Evolutionary conservation across 2,797 vertebrate species (phyloP).

Genomic region (Lagocephalus sceleratus): DNA sequence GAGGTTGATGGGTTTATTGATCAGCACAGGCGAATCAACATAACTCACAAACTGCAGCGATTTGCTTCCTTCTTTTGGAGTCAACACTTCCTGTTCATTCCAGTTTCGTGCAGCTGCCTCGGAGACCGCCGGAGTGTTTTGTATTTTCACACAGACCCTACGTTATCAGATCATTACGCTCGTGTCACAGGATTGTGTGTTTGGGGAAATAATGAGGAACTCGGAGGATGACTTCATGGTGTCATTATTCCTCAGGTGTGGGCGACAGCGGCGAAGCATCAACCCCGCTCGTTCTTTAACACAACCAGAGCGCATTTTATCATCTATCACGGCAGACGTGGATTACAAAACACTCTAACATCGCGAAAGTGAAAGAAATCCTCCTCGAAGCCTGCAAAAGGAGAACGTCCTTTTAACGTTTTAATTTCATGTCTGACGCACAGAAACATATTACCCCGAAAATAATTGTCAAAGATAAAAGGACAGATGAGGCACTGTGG

Average conservation of each 20-base stretch:
- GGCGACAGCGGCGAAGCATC: constrained; percentile 5
- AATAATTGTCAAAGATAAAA: neutral
- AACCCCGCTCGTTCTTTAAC: too few relatives aligned
- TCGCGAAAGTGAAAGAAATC: too few relatives aligned
- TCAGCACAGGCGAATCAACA: constrained; percentile 56
- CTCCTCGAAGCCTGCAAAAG: too few relatives aligned
- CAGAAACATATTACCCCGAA: neutral
- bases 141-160: too few relatives aligned
- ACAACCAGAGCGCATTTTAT: too few relatives aligned
- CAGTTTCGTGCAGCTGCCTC: constrained; percentile 6
- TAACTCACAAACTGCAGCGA: constrained; percentile 47
- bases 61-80: constrained; percentile 34
- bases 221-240: constrained; percentile 16
- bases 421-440: too few relatives aligned
- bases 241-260: constrained; percentile 28
- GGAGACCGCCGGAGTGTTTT: too few relatives aligned
- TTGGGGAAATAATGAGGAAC: constrained; percentile 26
- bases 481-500: neutral
- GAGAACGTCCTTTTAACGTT: too few relatives aligned
- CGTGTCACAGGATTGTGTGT: constrained; percentile 3
- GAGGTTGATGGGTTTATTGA: constrained; percentile 57
- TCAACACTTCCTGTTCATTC: constrained; percentile 19
- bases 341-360: neutral
- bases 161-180: too few relatives aligned
- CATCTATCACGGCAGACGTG: neutral